Evolutionary conservation across 2,888 invertebrate species (phyloP).

Genomic region (Meganola albula): DNA sequence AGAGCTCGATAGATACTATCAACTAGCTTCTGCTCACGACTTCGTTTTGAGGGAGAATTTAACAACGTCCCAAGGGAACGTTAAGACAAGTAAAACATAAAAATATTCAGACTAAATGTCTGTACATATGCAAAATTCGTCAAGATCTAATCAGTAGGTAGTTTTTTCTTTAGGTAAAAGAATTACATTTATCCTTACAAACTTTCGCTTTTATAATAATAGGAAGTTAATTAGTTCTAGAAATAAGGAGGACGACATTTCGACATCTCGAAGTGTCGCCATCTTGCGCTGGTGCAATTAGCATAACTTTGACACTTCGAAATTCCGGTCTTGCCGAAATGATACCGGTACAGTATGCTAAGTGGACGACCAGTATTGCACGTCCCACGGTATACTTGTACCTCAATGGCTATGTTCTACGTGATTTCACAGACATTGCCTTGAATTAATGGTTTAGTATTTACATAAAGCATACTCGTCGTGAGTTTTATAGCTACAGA

Average conservation of each 20-base stretch:
- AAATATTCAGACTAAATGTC: too few relatives aligned
- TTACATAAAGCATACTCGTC: too few relatives aligned
- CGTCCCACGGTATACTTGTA: slow-evolving; percentile 29
- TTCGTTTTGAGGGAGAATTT: too few relatives aligned
- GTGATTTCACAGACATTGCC: slow-evolving; percentile 28
- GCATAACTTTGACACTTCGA: slow-evolving; percentile 43
- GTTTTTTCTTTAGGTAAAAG: too few relatives aligned
- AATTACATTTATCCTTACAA: too few relatives aligned
- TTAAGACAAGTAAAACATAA: too few relatives aligned
- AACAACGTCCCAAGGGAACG: too few relatives aligned
- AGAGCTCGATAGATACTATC: not conserved
- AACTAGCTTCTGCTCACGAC: too few relatives aligned
- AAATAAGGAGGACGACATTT: slow-evolving; percentile 39
- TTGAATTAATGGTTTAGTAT: slow-evolving; percentile 14
- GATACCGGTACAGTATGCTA: slow-evolving; percentile 33
- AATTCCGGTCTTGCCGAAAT: slow-evolving; percentile 46
- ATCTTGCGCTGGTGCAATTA: slow-evolving; percentile 39
- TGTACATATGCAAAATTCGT: too few relatives aligned
- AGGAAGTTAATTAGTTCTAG: slow-evolving; percentile 30
- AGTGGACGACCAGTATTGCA: slow-evolving; percentile 39
- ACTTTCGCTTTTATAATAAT: slow-evolving; percentile 10
- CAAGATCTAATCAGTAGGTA: too few relatives aligned
- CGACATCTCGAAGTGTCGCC: slow-evolving; percentile 39
- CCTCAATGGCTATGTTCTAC: slow-evolving; percentile 30
- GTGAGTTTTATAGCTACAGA: too few relatives aligned